A percentile compares a stretch with the other conserved stretches of the same genome.
Evolutionary conservation across 2,888 invertebrate species (phyloP).

Genomic region (Cacoxenus indagator): DNA sequence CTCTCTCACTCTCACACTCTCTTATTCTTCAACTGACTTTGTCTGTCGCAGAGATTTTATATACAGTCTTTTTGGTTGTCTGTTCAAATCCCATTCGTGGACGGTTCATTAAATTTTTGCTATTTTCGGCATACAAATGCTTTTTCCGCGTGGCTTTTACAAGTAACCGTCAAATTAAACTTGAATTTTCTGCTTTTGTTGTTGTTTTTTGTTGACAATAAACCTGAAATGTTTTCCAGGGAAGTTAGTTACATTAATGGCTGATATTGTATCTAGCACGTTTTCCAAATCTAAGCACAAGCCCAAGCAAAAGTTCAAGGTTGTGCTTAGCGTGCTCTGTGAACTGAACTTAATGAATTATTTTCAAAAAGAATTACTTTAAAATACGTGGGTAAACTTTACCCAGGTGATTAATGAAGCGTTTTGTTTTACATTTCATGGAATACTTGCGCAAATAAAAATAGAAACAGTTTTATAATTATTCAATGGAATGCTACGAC

Average conservation of each 20-base stretch:
- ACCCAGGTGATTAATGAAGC: slow-evolving; percentile 55
- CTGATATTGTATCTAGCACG: background rate
- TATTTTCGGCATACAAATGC: slow-evolving; percentile 16
- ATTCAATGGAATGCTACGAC: background rate
- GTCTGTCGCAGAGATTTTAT: background rate
- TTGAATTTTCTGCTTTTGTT: background rate
- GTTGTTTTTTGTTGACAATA: background rate
- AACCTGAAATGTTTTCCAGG: background rate
- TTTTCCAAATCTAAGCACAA: too few species aligned
- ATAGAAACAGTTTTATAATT: background rate
- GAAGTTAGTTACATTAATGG: background rate
- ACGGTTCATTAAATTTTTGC: slow-evolving; percentile 17
- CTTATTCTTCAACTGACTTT: background rate
- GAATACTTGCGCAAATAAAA: slow-evolving; percentile 56
- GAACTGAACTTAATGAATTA: background rate
- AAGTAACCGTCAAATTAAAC: background rate
- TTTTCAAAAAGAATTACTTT: background rate
- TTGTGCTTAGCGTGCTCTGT: background rate
- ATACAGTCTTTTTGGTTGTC: background rate
- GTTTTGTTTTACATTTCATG: slow-evolving; percentile 52
- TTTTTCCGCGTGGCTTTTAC: background rate
- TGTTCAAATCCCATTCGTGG: background rate
- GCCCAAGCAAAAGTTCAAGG: background rate
- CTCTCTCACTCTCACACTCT: background rate
- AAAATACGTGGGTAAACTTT: background rate